Base-by-base conservation (phyloP, 2,113 vertebrate species). In the Dunckerocampus dactyliophorus region DNA sequence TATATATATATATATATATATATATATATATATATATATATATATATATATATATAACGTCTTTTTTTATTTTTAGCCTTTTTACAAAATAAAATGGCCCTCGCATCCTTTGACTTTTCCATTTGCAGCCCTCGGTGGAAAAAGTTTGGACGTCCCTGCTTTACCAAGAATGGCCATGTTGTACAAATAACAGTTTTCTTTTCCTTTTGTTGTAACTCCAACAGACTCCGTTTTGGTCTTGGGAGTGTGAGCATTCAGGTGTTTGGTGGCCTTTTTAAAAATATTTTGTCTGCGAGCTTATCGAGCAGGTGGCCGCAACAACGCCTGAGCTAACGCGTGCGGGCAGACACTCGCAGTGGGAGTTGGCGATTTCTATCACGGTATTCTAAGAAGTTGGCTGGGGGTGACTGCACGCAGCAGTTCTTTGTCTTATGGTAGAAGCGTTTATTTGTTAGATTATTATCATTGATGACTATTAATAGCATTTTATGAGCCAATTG, bases 221-320 rank as follows among this genome's bases (percentile, higher is more conserved):
- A 20, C 54, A 52, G 74, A 67, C 58, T 39, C 37, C 9, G 63
- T 65, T 67, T 63, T 72, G 42, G 1, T 65, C 21, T 39, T 8
- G 37, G 9, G 7, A 11, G 62, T 12, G 1, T 61, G 69, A 65
- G 59, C 16, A 49, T 71, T 75, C 65, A 46, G 15, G 47, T 67
- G 69, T 74, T 67, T 39, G 37, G 37, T 67, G 56, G 64, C 58
- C 31, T 68, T 71, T 72, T 79, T 74, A 66, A 62, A 28, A 65
- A 65, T 59, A 22, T 65, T 71, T 34, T 45, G 69, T n/a, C 59
- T 68, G 37, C 13, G 65, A 76, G 70, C 43, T 56, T 63, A 58
- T 3, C 0, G 47, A 80, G 71, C 76, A 81, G 80, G 69, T 77
- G 77, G 65, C 24, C 24, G 60, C 53, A 69, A 80, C 57, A 72